Percentiles rank a stretch among this genome's conserved stretches.
Conservation (phyloP, 2,888 invertebrate genomes). For the Gymnosoma rotundatum region DNA sequence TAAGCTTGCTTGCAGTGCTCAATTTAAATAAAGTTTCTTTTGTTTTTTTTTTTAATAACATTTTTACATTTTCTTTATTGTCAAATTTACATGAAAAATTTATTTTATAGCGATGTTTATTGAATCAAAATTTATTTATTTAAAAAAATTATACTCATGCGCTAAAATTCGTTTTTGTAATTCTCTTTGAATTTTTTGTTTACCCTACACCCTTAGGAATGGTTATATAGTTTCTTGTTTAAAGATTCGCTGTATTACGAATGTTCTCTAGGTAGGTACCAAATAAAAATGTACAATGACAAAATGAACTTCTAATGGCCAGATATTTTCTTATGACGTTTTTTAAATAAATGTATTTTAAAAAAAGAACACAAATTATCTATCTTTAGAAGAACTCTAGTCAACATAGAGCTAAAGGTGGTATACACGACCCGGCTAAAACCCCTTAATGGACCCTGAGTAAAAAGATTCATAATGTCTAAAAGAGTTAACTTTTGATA, state of each 20-base stretch:
- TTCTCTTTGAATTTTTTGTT: constrained; percentile 28
- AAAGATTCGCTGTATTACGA: too few species aligned
- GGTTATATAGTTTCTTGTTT: neutral
- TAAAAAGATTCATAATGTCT: too few species aligned
- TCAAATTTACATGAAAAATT: constrained; percentile 31
- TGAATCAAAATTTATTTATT: constrained; percentile 3
- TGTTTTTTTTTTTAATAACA: neutral
- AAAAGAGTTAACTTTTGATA: too few species aligned
- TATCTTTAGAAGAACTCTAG: too few species aligned
- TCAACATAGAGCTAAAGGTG: too few species aligned
- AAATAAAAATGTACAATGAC: too few species aligned
- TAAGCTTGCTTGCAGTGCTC: neutral
- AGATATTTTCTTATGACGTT: too few species aligned
- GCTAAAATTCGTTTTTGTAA: constrained; percentile 35
- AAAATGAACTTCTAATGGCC: neutral
- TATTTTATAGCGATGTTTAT: constrained; percentile 20
- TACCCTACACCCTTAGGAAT: constrained; percentile 26
- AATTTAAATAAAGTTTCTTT: constrained; percentile 33
- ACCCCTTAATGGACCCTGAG: too few species aligned
- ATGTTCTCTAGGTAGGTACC: too few species aligned
- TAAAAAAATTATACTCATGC: constrained; percentile 59
- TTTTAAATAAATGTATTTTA: too few species aligned
- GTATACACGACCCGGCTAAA: too few species aligned
- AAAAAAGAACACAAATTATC: too few species aligned
- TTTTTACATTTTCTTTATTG: constrained; percentile 22